phyloP scores from a whole-genome alignment of 2,888 invertebrate genomes.

The Iphiclides podalirius region DNA sequence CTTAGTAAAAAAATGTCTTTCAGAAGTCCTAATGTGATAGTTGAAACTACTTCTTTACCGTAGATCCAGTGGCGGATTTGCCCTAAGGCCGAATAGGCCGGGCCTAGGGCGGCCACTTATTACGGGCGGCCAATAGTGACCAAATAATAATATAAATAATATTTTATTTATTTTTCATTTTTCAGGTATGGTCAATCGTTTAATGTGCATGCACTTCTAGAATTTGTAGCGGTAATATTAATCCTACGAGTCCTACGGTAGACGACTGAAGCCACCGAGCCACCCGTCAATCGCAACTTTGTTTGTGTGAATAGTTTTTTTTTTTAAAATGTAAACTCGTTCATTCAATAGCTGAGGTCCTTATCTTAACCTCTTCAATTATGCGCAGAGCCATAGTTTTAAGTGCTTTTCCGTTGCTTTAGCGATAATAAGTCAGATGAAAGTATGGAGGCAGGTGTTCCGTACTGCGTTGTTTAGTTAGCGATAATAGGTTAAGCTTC shows the following conservation, averaged over 20 bases:
- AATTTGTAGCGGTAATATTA: background rate
- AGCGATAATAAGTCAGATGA: background rate
- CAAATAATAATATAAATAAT: too few relatives aligned
- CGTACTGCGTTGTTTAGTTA: background rate
- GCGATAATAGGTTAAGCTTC: slow-evolving; percentile 14
- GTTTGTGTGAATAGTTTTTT: too few relatives aligned
- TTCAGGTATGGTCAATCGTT: background rate
- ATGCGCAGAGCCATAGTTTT: background rate
- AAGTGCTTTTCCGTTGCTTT: background rate
- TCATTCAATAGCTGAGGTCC: background rate
- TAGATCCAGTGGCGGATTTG: too few relatives aligned
- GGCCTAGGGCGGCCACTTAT: too few relatives aligned
- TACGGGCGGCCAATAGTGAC: too few relatives aligned
- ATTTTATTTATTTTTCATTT: too few relatives aligned
- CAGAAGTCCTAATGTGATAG: too few relatives aligned
- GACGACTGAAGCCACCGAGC: background rate
- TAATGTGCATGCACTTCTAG: background rate
- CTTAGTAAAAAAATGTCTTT: too few relatives aligned
- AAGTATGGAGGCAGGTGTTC: too few relatives aligned
- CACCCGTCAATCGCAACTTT: background rate
- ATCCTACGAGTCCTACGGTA: background rate
- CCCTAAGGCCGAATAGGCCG: too few relatives aligned
- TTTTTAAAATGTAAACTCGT: background rate
- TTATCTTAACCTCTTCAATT: background rate
- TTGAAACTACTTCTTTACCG: too few relatives aligned